Evolutionary conservation across 2,888 invertebrate genomes (phyloP).

Genomic region (Euzophera pinguis): DNA sequence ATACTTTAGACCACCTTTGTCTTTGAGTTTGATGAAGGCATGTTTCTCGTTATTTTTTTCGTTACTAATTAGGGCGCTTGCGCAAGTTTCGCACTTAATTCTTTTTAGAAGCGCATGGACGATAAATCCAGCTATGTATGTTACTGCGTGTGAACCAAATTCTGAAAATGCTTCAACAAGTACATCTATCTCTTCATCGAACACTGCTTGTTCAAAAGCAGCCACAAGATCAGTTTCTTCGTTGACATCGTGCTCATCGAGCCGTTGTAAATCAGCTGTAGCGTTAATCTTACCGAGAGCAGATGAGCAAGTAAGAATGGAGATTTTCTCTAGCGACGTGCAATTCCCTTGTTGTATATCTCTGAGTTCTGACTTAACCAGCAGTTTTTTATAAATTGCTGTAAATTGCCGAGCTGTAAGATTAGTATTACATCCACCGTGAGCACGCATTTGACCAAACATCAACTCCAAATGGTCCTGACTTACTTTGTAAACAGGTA

Average conservation of each 20-base stretch:
- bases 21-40: slow-evolving; percentile 17
- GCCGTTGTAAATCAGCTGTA: too few relatives aligned
- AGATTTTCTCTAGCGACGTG: not conserved
- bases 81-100: slow-evolving; percentile 21
- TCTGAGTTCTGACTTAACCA: not conserved
- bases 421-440: not conserved
- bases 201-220: slow-evolving; percentile 11
- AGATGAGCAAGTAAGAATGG: not conserved
- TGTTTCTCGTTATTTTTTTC: not conserved
- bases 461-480: too few relatives aligned
- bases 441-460: too few relatives aligned
- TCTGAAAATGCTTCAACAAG: slow-evolving; percentile 12
- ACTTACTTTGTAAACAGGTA: too few relatives aligned
- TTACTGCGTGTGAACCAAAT: slow-evolving; percentile 13
- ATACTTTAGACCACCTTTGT: slow-evolving; percentile 22
- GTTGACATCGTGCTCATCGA: too few relatives aligned
- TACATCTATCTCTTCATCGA: slow-evolving; percentile 15
- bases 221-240: too few relatives aligned
- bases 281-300: too few relatives aligned
- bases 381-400: not conserved
- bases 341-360: not conserved
- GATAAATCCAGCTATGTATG: slow-evolving; percentile 22
- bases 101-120: slow-evolving; percentile 20
- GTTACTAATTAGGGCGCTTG: slow-evolving; percentile 15
- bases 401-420: not conserved